Conservation (phyloP, 2,888 invertebrate genomes). For the Apotomis betuletana region DNA sequence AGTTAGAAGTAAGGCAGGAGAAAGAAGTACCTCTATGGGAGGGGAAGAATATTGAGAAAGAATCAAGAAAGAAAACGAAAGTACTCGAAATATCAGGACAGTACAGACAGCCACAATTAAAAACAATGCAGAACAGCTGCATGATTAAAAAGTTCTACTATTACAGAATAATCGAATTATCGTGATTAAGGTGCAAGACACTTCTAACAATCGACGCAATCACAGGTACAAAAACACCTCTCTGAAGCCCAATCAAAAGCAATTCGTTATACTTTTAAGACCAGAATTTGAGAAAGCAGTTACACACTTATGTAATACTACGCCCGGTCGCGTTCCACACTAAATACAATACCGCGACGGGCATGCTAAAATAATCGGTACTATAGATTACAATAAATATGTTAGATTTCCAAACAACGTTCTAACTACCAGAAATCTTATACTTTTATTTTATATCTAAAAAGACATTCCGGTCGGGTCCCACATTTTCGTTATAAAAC, state of each 20-base stretch:
- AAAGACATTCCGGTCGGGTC: constrained; percentile 71
- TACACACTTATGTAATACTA: constrained; percentile 36
- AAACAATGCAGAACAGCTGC: constrained; percentile 20
- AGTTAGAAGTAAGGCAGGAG: constrained; percentile 22
- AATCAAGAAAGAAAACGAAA: constrained; percentile 15
- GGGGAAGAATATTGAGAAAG: constrained; percentile 11
- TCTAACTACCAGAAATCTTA: constrained; percentile 44
- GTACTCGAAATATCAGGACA: constrained; percentile 27
- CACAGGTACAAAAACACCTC: constrained; percentile 75
- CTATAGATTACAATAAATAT: constrained; percentile 41
- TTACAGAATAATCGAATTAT: constrained; percentile 19
- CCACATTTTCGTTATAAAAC: constrained; percentile 62
- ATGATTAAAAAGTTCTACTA: constrained; percentile 12
- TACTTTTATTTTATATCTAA: constrained; percentile 46
- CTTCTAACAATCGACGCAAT: constrained; percentile 73
- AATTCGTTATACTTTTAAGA: constrained; percentile 58
- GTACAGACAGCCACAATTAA: constrained; percentile 16
- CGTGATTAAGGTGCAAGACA: constrained; percentile 43
- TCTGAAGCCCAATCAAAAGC: constrained; percentile 64
- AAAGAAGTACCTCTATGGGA: constrained; percentile 4
- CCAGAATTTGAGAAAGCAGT: constrained; percentile 65
- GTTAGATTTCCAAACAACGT: constrained; percentile 40
- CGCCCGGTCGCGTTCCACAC: constrained; percentile 8
- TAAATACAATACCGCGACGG: constrained; percentile 18
- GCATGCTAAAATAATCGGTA: constrained; percentile 32